These are phyloP conservation scores for Buphagus erythrorhynchus DNA, from an alignment of 2,797 vertebrate genomes.

Conservation along the genomic window DNA sequence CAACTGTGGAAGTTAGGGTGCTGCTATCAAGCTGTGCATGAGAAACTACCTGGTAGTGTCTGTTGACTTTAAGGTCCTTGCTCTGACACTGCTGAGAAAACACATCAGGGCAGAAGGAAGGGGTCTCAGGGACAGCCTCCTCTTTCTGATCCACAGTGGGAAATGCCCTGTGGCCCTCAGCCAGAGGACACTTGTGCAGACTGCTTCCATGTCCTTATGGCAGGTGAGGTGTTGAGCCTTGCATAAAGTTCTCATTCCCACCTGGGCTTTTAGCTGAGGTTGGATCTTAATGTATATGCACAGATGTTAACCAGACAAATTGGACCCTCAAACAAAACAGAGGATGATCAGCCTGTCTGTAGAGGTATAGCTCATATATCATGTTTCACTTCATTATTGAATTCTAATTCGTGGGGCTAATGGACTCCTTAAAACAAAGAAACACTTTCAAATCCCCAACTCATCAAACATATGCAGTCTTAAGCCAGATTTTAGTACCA, in stretches of 20 bases:
- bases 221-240: background rate
- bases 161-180: background rate
- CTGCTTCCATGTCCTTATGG: background rate
- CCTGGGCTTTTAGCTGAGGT: background rate
- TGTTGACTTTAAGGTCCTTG: background rate
- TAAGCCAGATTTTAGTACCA: background rate
- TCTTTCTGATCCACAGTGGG: background rate
- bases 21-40: background rate
- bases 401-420: background rate
- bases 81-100: background rate
- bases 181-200: background rate
- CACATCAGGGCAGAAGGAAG: background rate
- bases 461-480: background rate
- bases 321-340: background rate
- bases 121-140: background rate
- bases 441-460: background rate
- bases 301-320: background rate
- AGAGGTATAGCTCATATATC: background rate
- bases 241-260: background rate
- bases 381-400: background rate
- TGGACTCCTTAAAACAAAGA: background rate
- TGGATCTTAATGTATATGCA: background rate
- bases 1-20: background rate
- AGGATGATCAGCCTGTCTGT: background rate
- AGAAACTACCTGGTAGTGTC: background rate